A percentile compares a stretch with the other conserved stretches of the same genome.
phyloP scores from a whole-genome alignment of 2,113 vertebrate species.

The Tonatia bakeri region DNA sequence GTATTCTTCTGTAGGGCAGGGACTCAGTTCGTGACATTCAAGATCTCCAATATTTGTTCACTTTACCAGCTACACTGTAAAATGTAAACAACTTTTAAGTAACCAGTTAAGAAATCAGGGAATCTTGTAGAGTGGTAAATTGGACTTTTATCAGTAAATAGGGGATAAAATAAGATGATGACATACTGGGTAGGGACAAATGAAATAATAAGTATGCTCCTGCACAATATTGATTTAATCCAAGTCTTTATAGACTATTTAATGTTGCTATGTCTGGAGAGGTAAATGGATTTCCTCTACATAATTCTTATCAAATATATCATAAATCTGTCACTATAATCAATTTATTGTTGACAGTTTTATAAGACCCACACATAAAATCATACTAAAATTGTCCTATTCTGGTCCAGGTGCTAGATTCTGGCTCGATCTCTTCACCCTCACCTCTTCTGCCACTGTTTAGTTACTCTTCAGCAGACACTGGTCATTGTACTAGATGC shows the following conservation, averaged over 20 bases:
- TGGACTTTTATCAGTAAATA: background rate
- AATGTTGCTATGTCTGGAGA: background rate
- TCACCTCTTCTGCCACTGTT: background rate
- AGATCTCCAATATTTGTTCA: background rate
- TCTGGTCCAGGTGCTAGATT: background rate
- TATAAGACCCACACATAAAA: background rate
- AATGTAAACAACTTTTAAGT: background rate
- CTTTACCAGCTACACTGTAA: background rate
- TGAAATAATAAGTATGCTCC: background rate
- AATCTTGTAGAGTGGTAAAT: background rate
- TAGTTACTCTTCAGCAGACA: background rate
- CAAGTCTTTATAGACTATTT: background rate
- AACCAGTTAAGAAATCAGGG: background rate
- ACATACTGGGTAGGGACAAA: background rate
- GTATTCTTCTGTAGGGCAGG: background rate
- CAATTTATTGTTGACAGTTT: background rate
- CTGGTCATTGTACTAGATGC: background rate
- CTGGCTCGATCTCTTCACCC: background rate
- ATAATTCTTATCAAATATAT: constrained; percentile 1
- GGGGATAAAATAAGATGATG: background rate
- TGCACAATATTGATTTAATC: background rate
- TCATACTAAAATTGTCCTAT: background rate
- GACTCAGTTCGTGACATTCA: background rate
- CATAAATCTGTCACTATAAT: background rate
- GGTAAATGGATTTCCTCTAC: background rate